These are phyloP conservation scores for Pollimyrus isidori DNA, from an alignment of 2,113 vertebrate species.

Conservation along the genomic window DNA sequence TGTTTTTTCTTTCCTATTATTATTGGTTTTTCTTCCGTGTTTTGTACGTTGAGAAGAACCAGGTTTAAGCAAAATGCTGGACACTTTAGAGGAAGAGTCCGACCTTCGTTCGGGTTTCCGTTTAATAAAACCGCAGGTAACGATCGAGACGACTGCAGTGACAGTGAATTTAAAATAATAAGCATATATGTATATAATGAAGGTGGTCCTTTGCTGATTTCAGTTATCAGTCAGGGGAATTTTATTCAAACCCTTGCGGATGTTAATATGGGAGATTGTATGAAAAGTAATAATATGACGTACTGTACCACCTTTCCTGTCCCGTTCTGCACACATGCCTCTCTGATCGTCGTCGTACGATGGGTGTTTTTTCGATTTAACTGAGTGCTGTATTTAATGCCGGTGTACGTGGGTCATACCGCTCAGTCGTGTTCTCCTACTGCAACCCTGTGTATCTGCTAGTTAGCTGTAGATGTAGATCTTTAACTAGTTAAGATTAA, in stretches of 20 bases:
- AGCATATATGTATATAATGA: constrained; percentile 37
- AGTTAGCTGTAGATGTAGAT: constrained; percentile 83
- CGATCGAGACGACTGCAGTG: constrained; percentile 56
- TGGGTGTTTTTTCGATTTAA: constrained; percentile 75
- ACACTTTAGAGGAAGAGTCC: constrained; percentile 64
- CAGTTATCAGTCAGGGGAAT: constrained; percentile 69
- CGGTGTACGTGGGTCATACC: constrained; percentile 71
- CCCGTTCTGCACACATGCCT: constrained; percentile 64
- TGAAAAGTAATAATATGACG: constrained; percentile 58
- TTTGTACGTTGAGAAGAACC: constrained; percentile 74
- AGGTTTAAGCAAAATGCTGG: constrained; percentile 81
- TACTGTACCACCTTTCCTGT: constrained; percentile 80
- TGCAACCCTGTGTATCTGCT: constrained; percentile 75
- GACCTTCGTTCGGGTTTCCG: constrained; percentile 78
- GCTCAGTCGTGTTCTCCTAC: constrained; percentile 53
- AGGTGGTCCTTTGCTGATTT: constrained; percentile 72
- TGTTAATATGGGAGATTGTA: constrained; percentile 55
- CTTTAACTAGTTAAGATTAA: constrained; percentile 81
- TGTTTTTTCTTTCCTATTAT: constrained; percentile 41
- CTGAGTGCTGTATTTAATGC: constrained; percentile 88
- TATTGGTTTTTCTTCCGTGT: constrained; percentile 40
- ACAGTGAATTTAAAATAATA: constrained; percentile 58
- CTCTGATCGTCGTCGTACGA: constrained; percentile 78
- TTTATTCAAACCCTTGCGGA: constrained; percentile 74
- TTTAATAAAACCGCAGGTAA: constrained; percentile 49